Percentiles rank a stretch among this genome's conserved stretches.
Conservation (phyloP, 1,140 invertebrate genomes). For the Asobara japonica region DNA sequence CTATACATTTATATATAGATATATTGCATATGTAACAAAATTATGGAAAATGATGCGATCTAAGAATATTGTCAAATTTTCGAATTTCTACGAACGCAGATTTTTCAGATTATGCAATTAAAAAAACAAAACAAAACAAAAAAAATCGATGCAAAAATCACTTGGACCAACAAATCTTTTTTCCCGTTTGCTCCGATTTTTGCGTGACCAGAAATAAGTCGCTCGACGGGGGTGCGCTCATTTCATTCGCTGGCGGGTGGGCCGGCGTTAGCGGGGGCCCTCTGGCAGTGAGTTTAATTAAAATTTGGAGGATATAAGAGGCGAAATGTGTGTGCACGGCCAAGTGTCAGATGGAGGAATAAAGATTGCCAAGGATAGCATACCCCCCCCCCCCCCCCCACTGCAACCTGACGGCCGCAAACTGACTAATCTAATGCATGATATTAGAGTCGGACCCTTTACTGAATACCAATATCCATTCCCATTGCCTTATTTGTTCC, state of each 20-base stretch:
- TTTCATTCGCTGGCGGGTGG: slow-evolving; percentile 6
- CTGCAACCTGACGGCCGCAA: background rate
- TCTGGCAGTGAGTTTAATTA: background rate
- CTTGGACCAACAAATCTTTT: too few species aligned
- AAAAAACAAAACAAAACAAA: too few species aligned
- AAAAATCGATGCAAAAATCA: too few species aligned
- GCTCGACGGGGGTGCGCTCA: background rate
- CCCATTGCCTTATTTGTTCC: slow-evolving; percentile 33
- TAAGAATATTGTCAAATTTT: too few species aligned
- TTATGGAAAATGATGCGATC: too few species aligned
- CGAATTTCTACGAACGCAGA: too few species aligned
- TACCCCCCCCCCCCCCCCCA: background rate
- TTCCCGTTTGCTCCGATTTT: slow-evolving; percentile 9
- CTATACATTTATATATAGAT: too few species aligned
- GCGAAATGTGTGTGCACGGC: background rate
- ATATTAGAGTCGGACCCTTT: slow-evolving; percentile 47
- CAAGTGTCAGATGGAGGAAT: background rate
- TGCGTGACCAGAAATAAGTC: slow-evolving; percentile 13
- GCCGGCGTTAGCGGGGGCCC: background rate
- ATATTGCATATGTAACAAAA: too few species aligned
- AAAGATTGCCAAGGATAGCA: background rate
- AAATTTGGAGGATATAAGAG: background rate
- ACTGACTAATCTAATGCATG: slow-evolving; percentile 35
- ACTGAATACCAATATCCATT: slow-evolving; percentile 21
- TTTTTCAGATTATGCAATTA: too few species aligned